These are phyloP conservation scores for Larimichthys polyactis DNA, from an alignment of 2,113 vertebrate species.

Conservation along the genomic window DNA sequence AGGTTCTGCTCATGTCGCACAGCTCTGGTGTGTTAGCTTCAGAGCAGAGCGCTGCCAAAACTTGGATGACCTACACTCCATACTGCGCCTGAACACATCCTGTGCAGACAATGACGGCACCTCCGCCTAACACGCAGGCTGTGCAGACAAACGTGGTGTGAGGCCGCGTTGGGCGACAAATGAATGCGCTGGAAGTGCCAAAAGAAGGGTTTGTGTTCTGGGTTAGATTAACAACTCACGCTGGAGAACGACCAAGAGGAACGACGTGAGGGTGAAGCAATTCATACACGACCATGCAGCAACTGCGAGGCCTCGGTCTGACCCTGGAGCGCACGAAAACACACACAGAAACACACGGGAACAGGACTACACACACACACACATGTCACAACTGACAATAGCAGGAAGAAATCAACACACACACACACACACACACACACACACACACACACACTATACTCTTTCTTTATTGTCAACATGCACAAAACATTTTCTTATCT, in stretches of 20 bases:
- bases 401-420: constrained; percentile 71
- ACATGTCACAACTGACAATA: constrained; percentile 58
- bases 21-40: background rate
- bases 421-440: background rate
- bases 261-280: background rate
- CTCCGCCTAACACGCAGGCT: background rate
- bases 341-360: constrained; percentile 47
- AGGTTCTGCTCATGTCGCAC: no score
- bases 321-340: constrained; percentile 13
- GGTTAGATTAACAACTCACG: background rate
- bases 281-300: background rate
- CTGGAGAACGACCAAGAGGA: no score
- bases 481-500: constrained; percentile 38
- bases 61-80: background rate
- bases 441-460: no score
- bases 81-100: background rate
- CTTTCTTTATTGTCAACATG: constrained; percentile 14
- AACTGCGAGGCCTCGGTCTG: constrained; percentile 21
- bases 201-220: background rate
- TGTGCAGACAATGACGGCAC: constrained; percentile 2
- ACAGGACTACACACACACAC: constrained; percentile 27
- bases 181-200: background rate
- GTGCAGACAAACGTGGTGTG: background rate
- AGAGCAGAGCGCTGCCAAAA: background rate
- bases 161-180: background rate